phyloP scores from a whole-genome alignment of 1,140 invertebrate genomes.

The Chironomus striatipennis region DNA sequence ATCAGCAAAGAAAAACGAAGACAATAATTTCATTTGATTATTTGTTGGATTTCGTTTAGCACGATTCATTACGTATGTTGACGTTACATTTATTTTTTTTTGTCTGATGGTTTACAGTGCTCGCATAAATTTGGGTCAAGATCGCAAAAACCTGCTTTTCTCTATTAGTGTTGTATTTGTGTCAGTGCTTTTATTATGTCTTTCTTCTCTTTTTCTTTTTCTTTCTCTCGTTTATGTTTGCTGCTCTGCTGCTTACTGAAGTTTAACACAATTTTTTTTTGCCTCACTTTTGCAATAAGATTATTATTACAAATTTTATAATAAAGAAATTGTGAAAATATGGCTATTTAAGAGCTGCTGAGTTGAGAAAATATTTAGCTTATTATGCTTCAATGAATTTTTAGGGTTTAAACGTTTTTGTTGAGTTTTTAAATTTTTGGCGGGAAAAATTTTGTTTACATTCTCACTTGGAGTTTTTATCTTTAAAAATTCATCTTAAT shows the following conservation, averaged over 20 bases:
- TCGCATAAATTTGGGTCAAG: background rate
- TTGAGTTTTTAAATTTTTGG: too few relatives aligned
- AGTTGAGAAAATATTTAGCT: background rate
- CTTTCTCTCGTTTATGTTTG: too few relatives aligned
- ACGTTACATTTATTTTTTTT: background rate
- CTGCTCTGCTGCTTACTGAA: background rate
- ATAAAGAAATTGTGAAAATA: too few relatives aligned
- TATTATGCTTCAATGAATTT: background rate
- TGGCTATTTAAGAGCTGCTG: background rate
- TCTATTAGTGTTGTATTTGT: background rate
- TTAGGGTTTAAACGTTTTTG: too few relatives aligned
- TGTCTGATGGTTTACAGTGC: background rate
- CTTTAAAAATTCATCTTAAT: too few relatives aligned
- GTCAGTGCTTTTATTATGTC: background rate
- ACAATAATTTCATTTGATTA: background rate
- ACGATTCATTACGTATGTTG: background rate
- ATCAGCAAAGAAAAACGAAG: background rate
- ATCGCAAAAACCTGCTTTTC: conserved; percentile 1
- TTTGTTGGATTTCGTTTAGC: background rate
- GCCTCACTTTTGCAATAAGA: too few relatives aligned
- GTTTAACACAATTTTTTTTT: too few relatives aligned
- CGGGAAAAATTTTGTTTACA: too few relatives aligned
- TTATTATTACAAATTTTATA: too few relatives aligned
- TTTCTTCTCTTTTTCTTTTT: background rate
- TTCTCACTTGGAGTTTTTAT: too few relatives aligned